Evolutionary conservation across 1,140 invertebrate species (phyloP).

Genomic region (Drosophila pallidifrons): DNA sequence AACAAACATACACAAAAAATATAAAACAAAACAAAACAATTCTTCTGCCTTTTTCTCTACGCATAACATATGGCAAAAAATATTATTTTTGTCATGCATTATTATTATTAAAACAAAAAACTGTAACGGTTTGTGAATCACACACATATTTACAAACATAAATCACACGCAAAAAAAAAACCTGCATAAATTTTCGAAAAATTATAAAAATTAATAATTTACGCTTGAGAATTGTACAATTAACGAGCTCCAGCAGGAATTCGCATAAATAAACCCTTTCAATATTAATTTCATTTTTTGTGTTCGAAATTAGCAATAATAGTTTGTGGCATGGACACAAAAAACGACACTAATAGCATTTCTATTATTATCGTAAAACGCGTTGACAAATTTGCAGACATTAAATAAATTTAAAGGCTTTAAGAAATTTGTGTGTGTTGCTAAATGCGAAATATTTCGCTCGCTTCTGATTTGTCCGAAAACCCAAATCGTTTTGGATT

Average conservation of each 20-base stretch:
- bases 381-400: constrained; percentile 67
- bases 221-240: constrained; percentile 58
- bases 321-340: constrained; percentile 10
- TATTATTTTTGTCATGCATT: constrained; percentile 39
- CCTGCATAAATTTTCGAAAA: constrained; percentile 50
- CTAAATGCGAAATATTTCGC: constrained; percentile 33
- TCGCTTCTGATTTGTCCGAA: constrained; percentile 16
- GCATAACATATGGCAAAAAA: constrained; percentile 34
- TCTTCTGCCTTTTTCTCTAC: constrained; percentile 26
- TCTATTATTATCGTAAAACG: constrained; percentile 42
- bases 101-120: constrained; percentile 68
- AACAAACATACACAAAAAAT: constrained; percentile 38
- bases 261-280: constrained; percentile 38
- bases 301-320: constrained; percentile 28
- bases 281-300: constrained; percentile 7
- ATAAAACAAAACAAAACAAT: too few relatives aligned
- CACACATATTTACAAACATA: constrained; percentile 57
- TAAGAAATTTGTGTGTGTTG: constrained; percentile 42
- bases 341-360: constrained; percentile 44
- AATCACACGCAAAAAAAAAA: constrained; percentile 59
- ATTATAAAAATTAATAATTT: constrained; percentile 63
- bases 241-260: constrained; percentile 48
- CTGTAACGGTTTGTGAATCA: constrained; percentile 69
- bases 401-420: constrained; percentile 46
- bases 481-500: background rate